Conservation (phyloP, 2,113 vertebrate genomes). For the Oceanodroma tethys region DNA sequence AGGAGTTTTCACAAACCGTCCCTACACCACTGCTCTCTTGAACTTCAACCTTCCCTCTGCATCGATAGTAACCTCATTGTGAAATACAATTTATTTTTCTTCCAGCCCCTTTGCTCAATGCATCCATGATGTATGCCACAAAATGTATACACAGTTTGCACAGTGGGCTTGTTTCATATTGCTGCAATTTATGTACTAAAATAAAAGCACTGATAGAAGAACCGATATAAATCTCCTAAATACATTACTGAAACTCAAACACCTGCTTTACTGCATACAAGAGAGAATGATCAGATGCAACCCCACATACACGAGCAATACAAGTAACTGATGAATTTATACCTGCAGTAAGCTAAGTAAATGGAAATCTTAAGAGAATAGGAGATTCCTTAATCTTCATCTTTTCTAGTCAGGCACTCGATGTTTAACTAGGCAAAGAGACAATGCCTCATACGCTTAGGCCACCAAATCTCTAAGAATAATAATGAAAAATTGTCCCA, state of each 20-base stretch:
- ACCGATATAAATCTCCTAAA: not conserved
- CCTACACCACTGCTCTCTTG: not conserved
- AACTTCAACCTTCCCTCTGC: not conserved
- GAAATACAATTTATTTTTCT: not conserved
- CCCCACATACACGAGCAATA: not conserved
- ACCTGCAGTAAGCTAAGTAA: not conserved
- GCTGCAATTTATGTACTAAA: not conserved
- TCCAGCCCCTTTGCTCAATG: not conserved
- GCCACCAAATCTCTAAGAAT: not conserved
- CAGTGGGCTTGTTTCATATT: not conserved
- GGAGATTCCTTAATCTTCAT: not conserved
- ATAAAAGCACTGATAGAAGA: not conserved
- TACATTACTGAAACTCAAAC: not conserved
- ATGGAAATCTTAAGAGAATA: not conserved
- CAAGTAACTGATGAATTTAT: not conserved
- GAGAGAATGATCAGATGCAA: not conserved
- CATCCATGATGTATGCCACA: not conserved
- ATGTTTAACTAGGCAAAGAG: not conserved
- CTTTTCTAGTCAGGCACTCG: not conserved
- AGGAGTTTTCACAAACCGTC: not conserved
- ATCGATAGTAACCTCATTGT: accelerated
- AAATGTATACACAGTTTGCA: not conserved
- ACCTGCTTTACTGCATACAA: not conserved
- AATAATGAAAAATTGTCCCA: not conserved
- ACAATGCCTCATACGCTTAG: not conserved